Base-by-base conservation (phyloP, 1,140 invertebrate species). In the Diorhabda elongata region DNA sequence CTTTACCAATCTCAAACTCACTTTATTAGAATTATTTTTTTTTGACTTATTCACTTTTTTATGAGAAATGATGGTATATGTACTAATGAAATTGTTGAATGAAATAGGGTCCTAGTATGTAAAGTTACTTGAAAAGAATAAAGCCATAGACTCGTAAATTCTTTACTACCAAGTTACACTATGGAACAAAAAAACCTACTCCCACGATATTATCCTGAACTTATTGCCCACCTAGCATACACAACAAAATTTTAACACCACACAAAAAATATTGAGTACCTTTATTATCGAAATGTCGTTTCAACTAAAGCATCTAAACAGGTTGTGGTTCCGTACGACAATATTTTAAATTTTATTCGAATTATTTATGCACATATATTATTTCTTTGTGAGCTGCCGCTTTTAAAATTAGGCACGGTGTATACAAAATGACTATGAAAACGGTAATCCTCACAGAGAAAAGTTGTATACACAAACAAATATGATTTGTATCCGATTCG, bases 311-410 rank as follows among this genome's bases (percentile, higher is more conserved):
- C 64, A 62, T 59, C 61, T 67, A 67, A 70, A 73, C 71, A 73
- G 71, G 71, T 73, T 73, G 67, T 70, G 71, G 68, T 69, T 66
- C 72, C 64, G 64, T 70, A 71, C 61, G 72, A 74, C 68, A 71
- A 71, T 69, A 74, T 74, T 74, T 74, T 68, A 71, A 71, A 71
- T 74, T 70, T 74, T 74, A 74, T 70, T 72, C 72, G 68, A 67
- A 74, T 75, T 72, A 74, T 75, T 66, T 75, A 75, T 75, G 72
- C 70, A 70, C 70, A 74, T 75, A 75, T 67, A 72, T 75, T 74
- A 72, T 69, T 9, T 65, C 70, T 72, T 74, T 72, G 72, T 75
- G 64, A 70, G 68, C 69, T 72, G 73, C 71, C 71, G 73, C 71
- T 68, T 68, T 69, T 71, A 69, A 66, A 71, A 74, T 74, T 67